Evolutionary conservation across 2,888 invertebrate genomes (phyloP), one percentile per base, ranked within the genome.

Genomic region (Dynastes hyllus): DNA sequence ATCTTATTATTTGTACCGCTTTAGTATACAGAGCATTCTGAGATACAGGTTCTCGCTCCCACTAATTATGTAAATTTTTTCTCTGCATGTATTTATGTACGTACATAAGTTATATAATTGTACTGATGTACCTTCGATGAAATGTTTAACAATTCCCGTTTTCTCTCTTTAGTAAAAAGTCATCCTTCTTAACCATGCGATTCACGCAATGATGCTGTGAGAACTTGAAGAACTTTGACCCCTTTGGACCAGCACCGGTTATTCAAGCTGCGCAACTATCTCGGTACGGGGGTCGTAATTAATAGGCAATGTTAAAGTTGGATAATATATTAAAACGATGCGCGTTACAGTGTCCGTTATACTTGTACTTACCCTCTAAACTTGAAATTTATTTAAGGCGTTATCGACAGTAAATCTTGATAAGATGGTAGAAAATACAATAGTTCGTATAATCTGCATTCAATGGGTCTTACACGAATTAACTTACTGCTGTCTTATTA

Each of bases 141-240:
- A 63, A 61, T 63, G 45, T 29, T 45, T 40, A 63, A 13, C 50
- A 27, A 29, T 13, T 40, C 40, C 27, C 50, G 50, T 61, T 45
- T 45, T 45, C 45, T 45, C 27, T 50, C 45, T 22, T 32, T 75
- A 40, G 45, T 45, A 13, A 16, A 16, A 13, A 40, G 8, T 32
- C 6, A 22, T 61, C 50, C 40, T 37, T 27, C 73, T 16, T 61
- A 37, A 27, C 22, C 40, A 76, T 51, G 73, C 71, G 76, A 27
- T 61, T 66, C 61, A 61, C 73, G 76, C 22, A 76, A 78, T 76
- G 76, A 80, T 80, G 32, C 32, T 37, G 82, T 82, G 82, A 79
- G 82, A 82, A 82, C 82, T 81, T 80, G 70, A 77, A 55, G 82
- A 81, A 80, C 82, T 76, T 78, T 81, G 79, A 82, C 82, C 82